Evolutionary conservation across 2,888 invertebrate species (phyloP).

Genomic region (Teleiodes luculella): DNA sequence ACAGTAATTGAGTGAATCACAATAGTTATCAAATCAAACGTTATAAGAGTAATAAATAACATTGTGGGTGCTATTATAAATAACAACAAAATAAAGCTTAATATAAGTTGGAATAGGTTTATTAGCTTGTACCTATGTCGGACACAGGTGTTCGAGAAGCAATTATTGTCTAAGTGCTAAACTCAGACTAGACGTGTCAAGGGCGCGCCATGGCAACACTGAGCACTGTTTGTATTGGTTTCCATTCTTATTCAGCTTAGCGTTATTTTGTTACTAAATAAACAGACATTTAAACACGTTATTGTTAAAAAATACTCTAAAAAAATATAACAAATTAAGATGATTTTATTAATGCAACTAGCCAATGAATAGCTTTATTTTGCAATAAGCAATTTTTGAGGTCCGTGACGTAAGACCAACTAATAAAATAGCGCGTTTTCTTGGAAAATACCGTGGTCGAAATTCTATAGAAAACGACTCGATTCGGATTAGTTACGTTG

Average conservation of each 20-base stretch:
- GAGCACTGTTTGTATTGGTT: conserved; percentile 2
- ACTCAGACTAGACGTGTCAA: conserved; percentile 24
- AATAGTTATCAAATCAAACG: neutral
- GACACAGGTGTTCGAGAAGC: conserved; percentile 26
- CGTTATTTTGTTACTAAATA: neutral
- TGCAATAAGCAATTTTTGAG: too few species aligned
- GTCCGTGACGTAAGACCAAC: too few species aligned
- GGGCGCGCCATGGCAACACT: conserved; percentile 17
- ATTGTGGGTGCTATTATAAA: neutral
- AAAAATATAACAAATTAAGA: neutral
- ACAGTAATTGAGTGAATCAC: neutral
- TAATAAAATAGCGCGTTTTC: too few species aligned
- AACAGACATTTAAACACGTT: neutral
- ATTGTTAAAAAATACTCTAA: neutral
- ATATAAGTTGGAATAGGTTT: neutral
- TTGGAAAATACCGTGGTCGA: too few species aligned
- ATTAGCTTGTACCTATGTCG: conserved; percentile 5
- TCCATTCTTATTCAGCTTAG: conserved; percentile 8
- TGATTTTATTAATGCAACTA: too few species aligned
- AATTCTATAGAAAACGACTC: too few species aligned
- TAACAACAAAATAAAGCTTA: neutral
- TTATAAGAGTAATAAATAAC: neutral
- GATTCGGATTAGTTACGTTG: too few species aligned
- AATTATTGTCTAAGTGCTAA: conserved; percentile 25
- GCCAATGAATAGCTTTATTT: too few species aligned